Conservation (phyloP, 2,888 invertebrate species). For the Drosophila anomalipes region DNA sequence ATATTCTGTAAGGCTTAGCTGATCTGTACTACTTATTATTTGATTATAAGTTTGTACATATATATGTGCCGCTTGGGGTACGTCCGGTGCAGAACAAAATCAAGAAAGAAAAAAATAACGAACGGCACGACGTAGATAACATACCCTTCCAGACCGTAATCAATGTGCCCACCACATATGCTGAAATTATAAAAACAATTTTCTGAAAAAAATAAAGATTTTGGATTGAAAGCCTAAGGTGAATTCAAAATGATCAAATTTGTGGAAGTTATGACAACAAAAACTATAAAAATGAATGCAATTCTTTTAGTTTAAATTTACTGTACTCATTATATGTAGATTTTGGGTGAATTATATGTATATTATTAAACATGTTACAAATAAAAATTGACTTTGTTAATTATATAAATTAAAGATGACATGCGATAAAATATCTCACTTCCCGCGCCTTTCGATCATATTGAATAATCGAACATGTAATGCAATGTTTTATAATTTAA, state of each 20-base stretch:
- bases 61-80: background rate
- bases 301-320: background rate
- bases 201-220: background rate
- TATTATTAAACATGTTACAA: constrained; percentile 4
- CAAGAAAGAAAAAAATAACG: background rate
- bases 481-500: constrained; percentile 60
- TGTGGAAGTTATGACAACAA: background rate
- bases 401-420: constrained; percentile 13
- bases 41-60: background rate
- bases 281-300: background rate
- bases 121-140: background rate
- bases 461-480: constrained; percentile 21
- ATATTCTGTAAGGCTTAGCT: background rate
- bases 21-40: constrained; percentile 1
- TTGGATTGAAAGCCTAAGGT: background rate
- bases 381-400: background rate
- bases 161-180: background rate
- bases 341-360: background rate
- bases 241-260: background rate
- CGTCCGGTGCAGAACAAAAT: background rate
- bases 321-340: background rate
- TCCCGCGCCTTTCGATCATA: constrained; percentile 6
- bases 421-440: background rate
- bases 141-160: background rate
- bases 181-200: background rate